Percentiles rank a stretch among this genome's conserved stretches.
phyloP scores from a whole-genome alignment of 2,888 invertebrate species.

The Tetranychus truncatus region DNA sequence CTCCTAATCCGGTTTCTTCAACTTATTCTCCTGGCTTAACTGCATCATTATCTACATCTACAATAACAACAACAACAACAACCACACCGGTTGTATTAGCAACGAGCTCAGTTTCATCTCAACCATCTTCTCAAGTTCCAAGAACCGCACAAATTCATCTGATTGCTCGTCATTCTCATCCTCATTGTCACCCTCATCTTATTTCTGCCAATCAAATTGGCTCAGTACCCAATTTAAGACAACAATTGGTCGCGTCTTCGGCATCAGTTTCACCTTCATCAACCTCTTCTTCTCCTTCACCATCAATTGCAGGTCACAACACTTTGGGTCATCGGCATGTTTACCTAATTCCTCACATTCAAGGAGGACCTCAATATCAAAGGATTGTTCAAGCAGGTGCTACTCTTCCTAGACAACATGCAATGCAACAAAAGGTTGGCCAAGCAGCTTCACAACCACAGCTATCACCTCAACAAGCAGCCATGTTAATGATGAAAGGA shows the following conservation, averaged over 20 bases:
- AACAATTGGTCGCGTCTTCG: neutral
- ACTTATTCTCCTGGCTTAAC: conserved; percentile 1
- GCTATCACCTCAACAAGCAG: neutral
- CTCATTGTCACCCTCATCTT: neutral
- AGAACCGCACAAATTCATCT: neutral
- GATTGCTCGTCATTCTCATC: neutral
- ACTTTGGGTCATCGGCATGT: conserved; percentile 7
- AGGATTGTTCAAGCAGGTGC: conserved; percentile 7
- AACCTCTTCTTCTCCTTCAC: neutral
- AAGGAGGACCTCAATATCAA: conserved; percentile 6
- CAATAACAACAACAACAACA: conserved; percentile 18
- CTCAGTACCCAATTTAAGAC: neutral
- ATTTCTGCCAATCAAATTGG: neutral
- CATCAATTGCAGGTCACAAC: neutral
- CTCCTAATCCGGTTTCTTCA: conserved; percentile 15
- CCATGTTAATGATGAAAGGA: neutral
- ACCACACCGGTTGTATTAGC: neutral
- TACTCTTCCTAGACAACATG: neutral
- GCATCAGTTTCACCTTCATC: neutral
- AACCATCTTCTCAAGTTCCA: neutral
- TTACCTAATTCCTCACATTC: conserved; percentile 10
- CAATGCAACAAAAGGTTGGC: neutral
- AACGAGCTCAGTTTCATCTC: neutral
- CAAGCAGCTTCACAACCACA: neutral
- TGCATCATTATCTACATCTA: conserved; percentile 10